Evolutionary conservation across 1,140 invertebrate species (phyloP).

Genomic region (Drosophila orena): DNA sequence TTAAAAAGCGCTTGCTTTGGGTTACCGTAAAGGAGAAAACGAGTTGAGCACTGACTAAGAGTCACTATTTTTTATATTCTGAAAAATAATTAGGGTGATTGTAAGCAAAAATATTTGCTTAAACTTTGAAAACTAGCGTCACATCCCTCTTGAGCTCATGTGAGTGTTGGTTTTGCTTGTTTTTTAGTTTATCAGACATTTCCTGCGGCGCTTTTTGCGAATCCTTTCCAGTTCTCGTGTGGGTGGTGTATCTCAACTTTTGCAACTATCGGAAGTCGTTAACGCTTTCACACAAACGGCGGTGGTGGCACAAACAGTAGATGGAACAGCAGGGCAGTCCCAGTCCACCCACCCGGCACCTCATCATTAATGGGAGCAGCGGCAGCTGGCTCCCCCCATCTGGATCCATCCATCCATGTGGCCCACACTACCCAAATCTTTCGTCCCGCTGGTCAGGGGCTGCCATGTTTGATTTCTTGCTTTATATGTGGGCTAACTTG

Average conservation of each 20-base stretch:
- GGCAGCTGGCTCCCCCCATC: conserved; percentile 21
- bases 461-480: conserved; percentile 81
- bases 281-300: conserved; percentile 66
- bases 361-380: conserved; percentile 59
- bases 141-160: conserved; percentile 17
- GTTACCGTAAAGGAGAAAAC: no score
- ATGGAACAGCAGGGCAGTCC: conserved; percentile 9
- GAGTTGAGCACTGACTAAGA: no score
- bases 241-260: conserved; percentile 48
- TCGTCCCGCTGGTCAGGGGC: conserved; percentile 49
- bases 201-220: conserved; percentile 67
- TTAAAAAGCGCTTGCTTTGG: no score
- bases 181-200: conserved; percentile 74
- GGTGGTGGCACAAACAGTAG: conserved; percentile 8
- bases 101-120: no score
- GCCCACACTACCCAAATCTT: conserved; percentile 28
- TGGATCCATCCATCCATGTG: background rate
- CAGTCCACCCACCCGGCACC: conserved; percentile 12
- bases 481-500: conserved; percentile 79
- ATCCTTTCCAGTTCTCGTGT: conserved; percentile 26
- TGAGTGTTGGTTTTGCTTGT: conserved; percentile 36
- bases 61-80: no score
- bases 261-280: conserved; percentile 80
- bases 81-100: no score
- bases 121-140: conserved; percentile 4